These are phyloP conservation scores for Tribolium castaneum DNA, from an alignment of 1,140 invertebrate species.

Conservation along the genomic window DNA sequence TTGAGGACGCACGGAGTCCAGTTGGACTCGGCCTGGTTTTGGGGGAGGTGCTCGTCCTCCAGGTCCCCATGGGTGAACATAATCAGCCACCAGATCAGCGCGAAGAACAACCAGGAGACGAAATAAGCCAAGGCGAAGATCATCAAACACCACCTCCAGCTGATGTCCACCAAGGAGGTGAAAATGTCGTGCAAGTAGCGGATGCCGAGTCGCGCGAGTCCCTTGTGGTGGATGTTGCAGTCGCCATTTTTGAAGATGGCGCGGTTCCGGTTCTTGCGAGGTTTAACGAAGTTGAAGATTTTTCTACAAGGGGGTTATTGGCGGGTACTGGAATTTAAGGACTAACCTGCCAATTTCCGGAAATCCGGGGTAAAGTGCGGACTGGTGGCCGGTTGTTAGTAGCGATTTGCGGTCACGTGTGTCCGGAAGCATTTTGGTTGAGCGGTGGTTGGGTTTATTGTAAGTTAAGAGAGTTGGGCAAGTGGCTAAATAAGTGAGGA, in stretches of 20 bases:
- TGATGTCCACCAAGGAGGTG: conserved; percentile 87
- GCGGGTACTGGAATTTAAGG: neutral
- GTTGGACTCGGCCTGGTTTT: conserved; percentile 71
- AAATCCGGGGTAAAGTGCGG: conserved; percentile 48
- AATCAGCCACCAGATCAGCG: conserved; percentile 93
- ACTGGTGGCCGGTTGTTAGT: neutral
- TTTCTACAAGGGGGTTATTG: neutral
- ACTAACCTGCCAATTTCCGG: conserved; percentile 67
- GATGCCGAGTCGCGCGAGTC: conserved; percentile 88
- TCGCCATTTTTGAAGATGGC: conserved; percentile 96
- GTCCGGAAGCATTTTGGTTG: neutral
- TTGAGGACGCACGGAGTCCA: conserved; percentile 89
- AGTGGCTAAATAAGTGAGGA: conserved; percentile 1
- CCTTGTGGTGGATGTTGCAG: conserved; percentile 71
- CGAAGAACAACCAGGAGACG: conserved; percentile 92
- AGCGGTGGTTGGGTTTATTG: neutral
- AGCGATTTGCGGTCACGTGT: neutral
- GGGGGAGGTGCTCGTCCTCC: conserved; percentile 76
- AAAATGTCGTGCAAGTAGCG: conserved; percentile 89
- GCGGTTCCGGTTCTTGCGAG: conserved; percentile 69
- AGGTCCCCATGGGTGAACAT: conserved; percentile 93
- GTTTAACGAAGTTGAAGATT: neutral
- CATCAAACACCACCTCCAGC: conserved; percentile 96
- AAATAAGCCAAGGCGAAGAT: conserved; percentile 93
- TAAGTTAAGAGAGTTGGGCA: neutral